Percentiles rank a stretch among this genome's conserved stretches.
phyloP scores from a whole-genome alignment of 2,113 vertebrate species.

The Halcyon senegalensis region DNA sequence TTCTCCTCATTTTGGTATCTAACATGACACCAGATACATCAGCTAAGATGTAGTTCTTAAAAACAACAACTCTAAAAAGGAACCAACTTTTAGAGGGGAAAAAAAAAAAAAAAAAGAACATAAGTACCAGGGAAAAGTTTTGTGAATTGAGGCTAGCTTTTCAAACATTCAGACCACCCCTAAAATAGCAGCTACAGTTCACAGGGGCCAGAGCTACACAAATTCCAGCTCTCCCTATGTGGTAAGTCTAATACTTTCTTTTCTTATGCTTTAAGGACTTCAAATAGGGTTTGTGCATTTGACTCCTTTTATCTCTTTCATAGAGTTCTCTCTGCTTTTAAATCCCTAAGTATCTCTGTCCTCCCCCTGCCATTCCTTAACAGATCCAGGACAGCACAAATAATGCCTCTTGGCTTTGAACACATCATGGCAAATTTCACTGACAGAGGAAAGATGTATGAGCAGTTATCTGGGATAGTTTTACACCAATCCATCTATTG shows the following conservation, averaged over 20 bases:
- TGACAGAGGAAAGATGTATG: constrained; percentile 66
- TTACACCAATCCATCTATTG: constrained; percentile 74
- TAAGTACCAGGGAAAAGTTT: constrained; percentile 54
- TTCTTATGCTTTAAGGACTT: constrained; percentile 72
- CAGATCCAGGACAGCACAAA: constrained; percentile 73
- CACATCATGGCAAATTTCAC: constrained; percentile 70
- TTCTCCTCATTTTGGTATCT: not conserved
- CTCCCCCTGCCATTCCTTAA: constrained; percentile 71
- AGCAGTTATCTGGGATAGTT: constrained; percentile 71
- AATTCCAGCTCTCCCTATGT: constrained; percentile 70
- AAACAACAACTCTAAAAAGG: not conserved
- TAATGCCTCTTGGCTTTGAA: constrained; percentile 72
- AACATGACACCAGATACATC: not conserved
- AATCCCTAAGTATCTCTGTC: constrained; percentile 72
- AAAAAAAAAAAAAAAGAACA: not conserved
- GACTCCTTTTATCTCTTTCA: constrained; percentile 74
- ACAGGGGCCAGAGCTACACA: constrained; percentile 68
- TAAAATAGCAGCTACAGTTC: constrained; percentile 71
- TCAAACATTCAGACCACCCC: constrained; percentile 56
- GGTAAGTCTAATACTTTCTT: constrained; percentile 74
- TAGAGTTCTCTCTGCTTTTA: constrained; percentile 71
- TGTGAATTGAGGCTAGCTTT: constrained; percentile 56
- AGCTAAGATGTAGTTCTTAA: not conserved
- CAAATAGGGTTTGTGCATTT: constrained; percentile 73
- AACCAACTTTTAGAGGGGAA: not conserved